Base-by-base conservation (phyloP, 1,140 invertebrate species). In the Steinernema khuongi region DNA sequence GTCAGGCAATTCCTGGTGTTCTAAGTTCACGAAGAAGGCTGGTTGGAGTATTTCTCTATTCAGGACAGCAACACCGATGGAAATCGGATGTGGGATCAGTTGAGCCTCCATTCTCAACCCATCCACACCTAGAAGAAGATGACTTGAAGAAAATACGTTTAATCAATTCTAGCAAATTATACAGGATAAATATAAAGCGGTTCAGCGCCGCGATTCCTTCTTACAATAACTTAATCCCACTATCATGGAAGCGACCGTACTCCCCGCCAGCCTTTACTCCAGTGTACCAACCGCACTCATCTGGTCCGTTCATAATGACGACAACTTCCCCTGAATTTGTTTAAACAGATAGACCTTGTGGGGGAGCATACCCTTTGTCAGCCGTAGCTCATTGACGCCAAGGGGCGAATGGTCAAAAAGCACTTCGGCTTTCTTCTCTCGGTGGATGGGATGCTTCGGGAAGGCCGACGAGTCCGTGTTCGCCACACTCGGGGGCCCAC, bases 341-440 rank as follows among this genome's bases (percentile, higher is more conserved):
- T 22, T 11, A 79, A 72, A 17, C 33, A 22, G 71, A 30, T 74
- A 78, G 7, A 4, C 36, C 0, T 31, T 22, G 19, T 31, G n/a
- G 29, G 30, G 11, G 17, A 14, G 30, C 31, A n/a, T 60, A 83
- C 83, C 83, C 67, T 82, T 85, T 32, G 72, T 76, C 29, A 83
- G 60, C 22, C 60, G 30, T 30, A 83, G 78, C 73, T 83, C 82
- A 68, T 83, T 83, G 2, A 32, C 73, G 68, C 85, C 82, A 11
- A 74, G 71, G 19, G 82, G 81, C 2, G 32, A 66, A 44, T 85
- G 85, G 67, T 84, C 82, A 70, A 85, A 83, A 14, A 83, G 43
- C n/a, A 79, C 82, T 67, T 72, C 44, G 26, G 81, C 74, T 2
- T 71, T n/a, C 26, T 33, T 14, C 17, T 17, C 7, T 11, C 28